These are phyloP conservation scores for Pluvianellus socialis DNA, from an alignment of 2,113 vertebrate species.

Conservation along the genomic window DNA sequence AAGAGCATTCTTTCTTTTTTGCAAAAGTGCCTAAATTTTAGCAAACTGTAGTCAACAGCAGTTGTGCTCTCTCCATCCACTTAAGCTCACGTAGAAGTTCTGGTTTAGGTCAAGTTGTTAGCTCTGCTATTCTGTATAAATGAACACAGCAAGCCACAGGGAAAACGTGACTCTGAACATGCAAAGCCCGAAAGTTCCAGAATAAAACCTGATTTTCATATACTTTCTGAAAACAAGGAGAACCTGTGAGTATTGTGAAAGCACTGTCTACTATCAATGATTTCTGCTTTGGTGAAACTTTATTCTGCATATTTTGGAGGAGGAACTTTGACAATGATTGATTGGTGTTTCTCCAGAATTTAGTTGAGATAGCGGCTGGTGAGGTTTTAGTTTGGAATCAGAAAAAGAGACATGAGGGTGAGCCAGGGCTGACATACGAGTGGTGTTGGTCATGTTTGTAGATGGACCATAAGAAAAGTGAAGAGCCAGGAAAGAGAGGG, in stretches of 20 bases:
- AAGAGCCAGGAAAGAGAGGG: not conserved
- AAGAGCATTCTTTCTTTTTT: not conserved
- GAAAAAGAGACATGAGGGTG: not conserved
- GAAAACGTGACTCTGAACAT: not conserved
- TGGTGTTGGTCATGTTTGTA: not conserved
- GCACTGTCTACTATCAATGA: not conserved
- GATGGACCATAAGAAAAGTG: not conserved
- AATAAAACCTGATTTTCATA: not conserved
- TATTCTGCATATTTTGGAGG: not conserved
- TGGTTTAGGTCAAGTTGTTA: not conserved
- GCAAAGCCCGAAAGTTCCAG: not conserved
- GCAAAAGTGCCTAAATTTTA: not conserved
- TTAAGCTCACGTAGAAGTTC: not conserved
- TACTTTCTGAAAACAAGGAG: not conserved
- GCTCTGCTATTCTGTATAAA: not conserved
- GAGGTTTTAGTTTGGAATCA: not conserved
- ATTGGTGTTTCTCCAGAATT: not conserved
- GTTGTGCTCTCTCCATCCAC: not conserved
- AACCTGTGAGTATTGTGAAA: not conserved
- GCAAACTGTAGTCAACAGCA: not conserved
- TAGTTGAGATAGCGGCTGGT: not conserved
- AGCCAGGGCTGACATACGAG: not conserved
- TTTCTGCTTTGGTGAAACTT: not conserved
- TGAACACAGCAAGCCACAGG: not conserved
- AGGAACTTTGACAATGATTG: not conserved